phyloP scores from a whole-genome alignment of 2,797 vertebrate species.

The Pipistrellus nathusii region DNA sequence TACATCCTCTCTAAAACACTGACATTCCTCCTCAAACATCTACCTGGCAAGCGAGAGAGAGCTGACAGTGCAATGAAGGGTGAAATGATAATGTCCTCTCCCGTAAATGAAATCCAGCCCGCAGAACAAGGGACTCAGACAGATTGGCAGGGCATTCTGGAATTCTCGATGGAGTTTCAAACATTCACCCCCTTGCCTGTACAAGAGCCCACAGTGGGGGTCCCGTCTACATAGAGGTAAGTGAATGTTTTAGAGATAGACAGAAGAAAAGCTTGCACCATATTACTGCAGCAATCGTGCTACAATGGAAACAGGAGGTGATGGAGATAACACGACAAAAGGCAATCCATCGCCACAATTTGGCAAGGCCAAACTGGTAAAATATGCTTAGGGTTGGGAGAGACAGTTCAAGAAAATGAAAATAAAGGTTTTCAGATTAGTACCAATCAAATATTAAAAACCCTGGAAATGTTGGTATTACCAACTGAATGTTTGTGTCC shows the following conservation, averaged over 20 bases:
- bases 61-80: not conserved
- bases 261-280: not conserved
- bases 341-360: not conserved
- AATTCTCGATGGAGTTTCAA: not conserved
- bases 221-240: not conserved
- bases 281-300: not conserved
- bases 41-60: not conserved
- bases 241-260: not conserved
- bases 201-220: not conserved
- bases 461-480: not conserved
- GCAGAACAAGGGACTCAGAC: not conserved
- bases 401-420: not conserved
- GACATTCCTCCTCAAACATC: slow-evolving; percentile 26
- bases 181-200: not conserved
- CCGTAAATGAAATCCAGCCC: not conserved
- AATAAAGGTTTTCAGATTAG: not conserved
- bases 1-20: slow-evolving; percentile 3
- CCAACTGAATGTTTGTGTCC: not conserved
- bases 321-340: not conserved
- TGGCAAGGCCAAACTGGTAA: not conserved
- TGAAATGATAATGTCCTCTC: not conserved
- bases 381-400: not conserved
- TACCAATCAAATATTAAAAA: not conserved
- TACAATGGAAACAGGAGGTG: not conserved
- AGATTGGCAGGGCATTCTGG: not conserved